Percentiles rank a stretch among this genome's conserved stretches.
Conservation (phyloP, 1,140 invertebrate species). For the Euwallacea similis region DNA sequence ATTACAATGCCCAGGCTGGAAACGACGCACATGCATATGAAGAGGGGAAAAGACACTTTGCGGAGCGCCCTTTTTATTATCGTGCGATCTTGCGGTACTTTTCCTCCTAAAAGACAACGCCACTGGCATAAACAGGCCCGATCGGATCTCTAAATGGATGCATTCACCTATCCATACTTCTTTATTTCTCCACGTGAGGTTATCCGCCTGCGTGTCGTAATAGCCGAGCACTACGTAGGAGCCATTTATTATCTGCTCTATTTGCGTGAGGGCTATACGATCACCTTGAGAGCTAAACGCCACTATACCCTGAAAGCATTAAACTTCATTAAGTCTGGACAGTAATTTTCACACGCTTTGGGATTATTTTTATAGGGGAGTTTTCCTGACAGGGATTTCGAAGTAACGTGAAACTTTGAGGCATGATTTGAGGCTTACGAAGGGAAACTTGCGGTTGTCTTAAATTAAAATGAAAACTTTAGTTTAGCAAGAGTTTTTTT, state of each 20-base stretch:
- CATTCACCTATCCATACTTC: conserved; percentile 85
- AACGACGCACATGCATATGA: conserved; percentile 88
- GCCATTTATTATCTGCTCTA: conserved; percentile 95
- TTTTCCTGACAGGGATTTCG: no score
- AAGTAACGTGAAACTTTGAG: no score
- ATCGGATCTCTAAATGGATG: not conserved
- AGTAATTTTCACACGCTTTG: not conserved
- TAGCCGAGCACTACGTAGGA: conserved; percentile 95
- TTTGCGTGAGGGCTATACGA: conserved; percentile 96
- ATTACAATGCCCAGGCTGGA: conserved; percentile 83
- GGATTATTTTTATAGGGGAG: no score
- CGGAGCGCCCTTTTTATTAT: conserved; percentile 81
- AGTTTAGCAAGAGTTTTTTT: no score
- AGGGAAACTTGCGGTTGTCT: no score
- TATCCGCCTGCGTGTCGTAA: conserved; percentile 93
- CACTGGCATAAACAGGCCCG: not conserved
- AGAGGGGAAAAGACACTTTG: conserved; percentile 84
- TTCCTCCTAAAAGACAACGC: conserved; percentile 62
- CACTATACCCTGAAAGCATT: conserved; percentile 75
- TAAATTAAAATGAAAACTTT: no score
- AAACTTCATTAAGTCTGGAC: not conserved
- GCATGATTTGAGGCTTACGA: no score
- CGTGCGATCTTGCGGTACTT: conserved; percentile 89
- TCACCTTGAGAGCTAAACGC: conserved; percentile 97
- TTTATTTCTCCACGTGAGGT: conserved; percentile 88